Base-by-base conservation (phyloP, 2,888 invertebrate species). In the Dyspetes luteomarginatus region DNA sequence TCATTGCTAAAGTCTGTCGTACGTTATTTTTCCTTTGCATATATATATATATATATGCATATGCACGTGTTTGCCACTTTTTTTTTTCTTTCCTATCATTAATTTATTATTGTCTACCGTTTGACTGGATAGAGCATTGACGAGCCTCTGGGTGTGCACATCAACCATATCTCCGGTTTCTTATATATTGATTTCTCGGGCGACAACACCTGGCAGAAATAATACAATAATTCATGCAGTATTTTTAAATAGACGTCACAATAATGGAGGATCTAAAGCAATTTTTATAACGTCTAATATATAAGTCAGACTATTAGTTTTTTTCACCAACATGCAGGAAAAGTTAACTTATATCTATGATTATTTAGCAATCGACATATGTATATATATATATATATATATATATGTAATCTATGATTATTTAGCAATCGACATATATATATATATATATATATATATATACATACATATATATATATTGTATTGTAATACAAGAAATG, bases 221-320 rank as follows among this genome's bases (percentile, higher is more conserved):
- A 48, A 74, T 67, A 56, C 65, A 67, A 74, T 74, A 74, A 74
- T 74, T 74, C 65, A 67, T 24, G 30, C 24, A 22, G 62, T 15
- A 24, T 26, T 12, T 28, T 24, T 41, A 26, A 9, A 7, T 22
- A 22, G 7, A 69, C 68, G 56, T 69, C 68, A 28, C 69, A 41
- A 12, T 17, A 9, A n/a, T n/a, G 12, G 67, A 12, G 55, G 41
- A 72, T 62, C 52, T 17, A 28, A 36, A 17, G 30, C 28, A 3
- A 30, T 17, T 4, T 56, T 56, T 4, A 15, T n/a, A 56, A 56
- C 28, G 28, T 15, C 3, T 15, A 56, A 56, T 45, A 45, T 43
- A 43, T 22, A 36, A 55, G 43, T 3, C 28, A 17, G 30, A 19
- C 43, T 50, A 50, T 55, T 65, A 45, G 19, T 30, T 24, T 60